phyloP scores from a whole-genome alignment of 2,113 vertebrate genomes.

The Mustelus asterias region DNA sequence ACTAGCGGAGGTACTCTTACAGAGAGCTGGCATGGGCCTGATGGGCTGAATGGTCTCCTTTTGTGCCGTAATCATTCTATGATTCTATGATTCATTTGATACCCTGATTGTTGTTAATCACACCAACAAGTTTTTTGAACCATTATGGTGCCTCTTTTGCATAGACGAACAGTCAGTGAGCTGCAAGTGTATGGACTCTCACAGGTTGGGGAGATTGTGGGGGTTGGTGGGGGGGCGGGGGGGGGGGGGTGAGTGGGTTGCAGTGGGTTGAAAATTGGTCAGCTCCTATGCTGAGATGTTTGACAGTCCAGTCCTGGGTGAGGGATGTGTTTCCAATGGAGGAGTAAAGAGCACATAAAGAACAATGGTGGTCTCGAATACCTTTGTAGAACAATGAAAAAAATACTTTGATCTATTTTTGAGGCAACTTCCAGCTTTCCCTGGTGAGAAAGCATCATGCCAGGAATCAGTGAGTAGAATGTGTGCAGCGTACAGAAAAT shows the following conservation, averaged over 20 bases:
- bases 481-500: background rate
- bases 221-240: background rate
- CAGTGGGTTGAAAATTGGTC: background rate
- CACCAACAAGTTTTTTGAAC: background rate
- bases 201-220: background rate
- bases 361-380: background rate
- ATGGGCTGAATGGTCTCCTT: too few species aligned
- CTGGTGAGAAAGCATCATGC: background rate
- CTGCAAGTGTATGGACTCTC: background rate
- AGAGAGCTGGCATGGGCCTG: too few species aligned
- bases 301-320: background rate
- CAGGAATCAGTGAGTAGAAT: background rate
- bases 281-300: background rate
- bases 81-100: background rate
- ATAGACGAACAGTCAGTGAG: background rate
- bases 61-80: too few species aligned
- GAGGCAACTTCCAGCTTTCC: background rate
- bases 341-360: background rate
- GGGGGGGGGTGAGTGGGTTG: too few species aligned
- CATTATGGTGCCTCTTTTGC: background rate
- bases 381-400: background rate
- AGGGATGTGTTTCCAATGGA: background rate
- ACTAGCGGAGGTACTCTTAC: too few species aligned
- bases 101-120: background rate
- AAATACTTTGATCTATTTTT: background rate